These are phyloP conservation scores for Drosophila lacteicornis DNA, from an alignment of 1,140 invertebrate genomes.

Conservation along the genomic window DNA sequence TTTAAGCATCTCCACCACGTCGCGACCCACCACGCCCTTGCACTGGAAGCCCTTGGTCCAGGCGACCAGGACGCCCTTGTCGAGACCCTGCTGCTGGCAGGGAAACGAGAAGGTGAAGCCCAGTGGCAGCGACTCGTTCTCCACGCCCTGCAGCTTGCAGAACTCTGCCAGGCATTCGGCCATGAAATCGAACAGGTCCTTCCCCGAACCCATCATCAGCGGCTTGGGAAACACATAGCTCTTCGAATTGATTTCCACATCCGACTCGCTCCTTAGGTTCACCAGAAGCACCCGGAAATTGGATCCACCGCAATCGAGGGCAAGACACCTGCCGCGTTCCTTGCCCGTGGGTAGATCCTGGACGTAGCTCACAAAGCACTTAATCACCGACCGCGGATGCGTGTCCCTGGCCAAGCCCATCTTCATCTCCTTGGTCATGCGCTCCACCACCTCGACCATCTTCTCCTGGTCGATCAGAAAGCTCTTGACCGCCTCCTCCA, in stretches of 20 bases:
- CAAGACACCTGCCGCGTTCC: constrained; percentile 97
- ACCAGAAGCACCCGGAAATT: constrained; percentile 98
- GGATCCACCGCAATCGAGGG: constrained; percentile 98
- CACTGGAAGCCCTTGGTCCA: constrained; percentile 90
- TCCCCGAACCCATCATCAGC: constrained; percentile 95
- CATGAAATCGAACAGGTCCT: constrained; percentile 97
- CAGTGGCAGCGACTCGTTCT: constrained; percentile 86
- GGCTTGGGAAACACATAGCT: constrained; percentile 96
- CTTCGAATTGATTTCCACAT: constrained; percentile 95
- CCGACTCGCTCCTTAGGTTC: constrained; percentile 90
- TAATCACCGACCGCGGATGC: constrained; percentile 92
- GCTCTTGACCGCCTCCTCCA: constrained; percentile 30
- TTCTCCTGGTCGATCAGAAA: constrained; percentile 87
- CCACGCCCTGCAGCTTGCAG: constrained; percentile 90
- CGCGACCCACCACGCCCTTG: constrained; percentile 87
- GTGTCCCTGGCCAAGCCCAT: constrained; percentile 92
- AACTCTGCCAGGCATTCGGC: constrained; percentile 97
- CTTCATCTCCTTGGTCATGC: constrained; percentile 91
- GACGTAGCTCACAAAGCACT: constrained; percentile 93
- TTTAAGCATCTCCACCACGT: constrained; percentile 93
- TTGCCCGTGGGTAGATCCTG: constrained; percentile 97
- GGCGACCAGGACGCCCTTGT: constrained; percentile 92
- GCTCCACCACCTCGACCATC: constrained; percentile 90
- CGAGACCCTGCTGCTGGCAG: constrained; percentile 94
- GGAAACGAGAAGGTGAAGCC: constrained; percentile 99